These are phyloP conservation scores for Rhinoraja longicauda DNA, from an alignment of 2,797 vertebrate genomes.

Conservation along the genomic window DNA sequence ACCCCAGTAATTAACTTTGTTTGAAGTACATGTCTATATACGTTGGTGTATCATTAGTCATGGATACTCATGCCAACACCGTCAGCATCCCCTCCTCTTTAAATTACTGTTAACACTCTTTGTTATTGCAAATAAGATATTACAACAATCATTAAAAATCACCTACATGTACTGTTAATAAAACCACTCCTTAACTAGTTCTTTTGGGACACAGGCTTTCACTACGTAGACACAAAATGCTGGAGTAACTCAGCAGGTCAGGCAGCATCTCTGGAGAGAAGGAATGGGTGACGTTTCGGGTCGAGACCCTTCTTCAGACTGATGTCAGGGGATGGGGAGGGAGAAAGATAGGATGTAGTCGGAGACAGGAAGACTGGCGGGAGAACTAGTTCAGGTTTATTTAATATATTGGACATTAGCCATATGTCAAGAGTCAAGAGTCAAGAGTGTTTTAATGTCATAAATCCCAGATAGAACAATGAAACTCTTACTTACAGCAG, in stretches of 20 bases:
- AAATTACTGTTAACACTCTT: background rate
- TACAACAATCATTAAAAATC: background rate
- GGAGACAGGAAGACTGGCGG: no score
- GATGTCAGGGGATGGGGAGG: no score
- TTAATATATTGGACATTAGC: background rate
- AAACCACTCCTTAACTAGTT: background rate
- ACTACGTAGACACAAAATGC: no score
- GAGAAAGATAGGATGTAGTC: no score
- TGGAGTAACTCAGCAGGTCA: no score
- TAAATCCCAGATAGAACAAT: no score
- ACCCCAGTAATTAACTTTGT: background rate
- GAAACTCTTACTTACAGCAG: no score
- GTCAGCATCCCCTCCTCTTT: no score
- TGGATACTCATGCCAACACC: background rate
- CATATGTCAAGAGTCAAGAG: background rate
- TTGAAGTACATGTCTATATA: background rate
- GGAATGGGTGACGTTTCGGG: no score
- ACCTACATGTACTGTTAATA: background rate
- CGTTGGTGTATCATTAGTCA: background rate
- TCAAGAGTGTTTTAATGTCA: no score
- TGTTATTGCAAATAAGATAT: background rate
- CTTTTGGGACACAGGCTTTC: background rate
- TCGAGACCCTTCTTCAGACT: no score
- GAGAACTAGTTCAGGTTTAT: background rate
- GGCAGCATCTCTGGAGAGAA: no score